phyloP scores from a whole-genome alignment of 2,113 vertebrate genomes.

The Brachyhypopomus occidentalis region DNA sequence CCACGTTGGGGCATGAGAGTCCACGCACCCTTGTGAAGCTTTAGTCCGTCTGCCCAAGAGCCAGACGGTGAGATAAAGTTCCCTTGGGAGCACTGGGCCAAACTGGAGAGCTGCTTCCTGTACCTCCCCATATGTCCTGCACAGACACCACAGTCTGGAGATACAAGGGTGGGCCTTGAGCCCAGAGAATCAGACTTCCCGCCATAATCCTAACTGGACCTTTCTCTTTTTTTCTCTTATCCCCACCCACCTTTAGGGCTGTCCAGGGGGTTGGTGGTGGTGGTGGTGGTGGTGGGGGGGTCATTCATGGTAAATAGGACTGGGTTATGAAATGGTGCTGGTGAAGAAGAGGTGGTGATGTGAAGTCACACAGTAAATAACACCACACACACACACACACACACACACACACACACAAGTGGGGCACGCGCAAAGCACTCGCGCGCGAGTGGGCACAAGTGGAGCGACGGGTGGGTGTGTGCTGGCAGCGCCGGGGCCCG shows the following conservation, averaged over 20 bases:
- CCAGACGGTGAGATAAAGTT: not conserved
- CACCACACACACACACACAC: not conserved
- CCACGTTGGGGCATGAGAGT: too few species aligned
- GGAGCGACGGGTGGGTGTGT: not conserved
- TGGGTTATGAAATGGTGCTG: not conserved
- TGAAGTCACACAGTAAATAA: not conserved
- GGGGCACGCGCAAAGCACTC: not conserved
- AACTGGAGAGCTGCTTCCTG: not conserved
- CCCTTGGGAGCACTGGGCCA: not conserved
- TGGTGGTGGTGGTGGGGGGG: too few species aligned
- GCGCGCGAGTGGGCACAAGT: not conserved
- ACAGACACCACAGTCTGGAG: not conserved
- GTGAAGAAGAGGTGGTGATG: not conserved
- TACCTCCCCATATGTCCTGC: not conserved
- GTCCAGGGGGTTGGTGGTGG: too few species aligned
- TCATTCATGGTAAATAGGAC: too few species aligned
- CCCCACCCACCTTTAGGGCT: too few species aligned
- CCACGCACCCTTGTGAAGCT: not conserved
- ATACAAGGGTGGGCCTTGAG: not conserved
- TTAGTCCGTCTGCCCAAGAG: not conserved
- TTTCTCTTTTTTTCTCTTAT: too few species aligned
- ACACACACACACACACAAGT: not conserved
- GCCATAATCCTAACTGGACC: too few species aligned
- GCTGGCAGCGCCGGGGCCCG: not conserved
- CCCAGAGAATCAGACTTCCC: too few species aligned